phyloP scores from a whole-genome alignment of 2,797 vertebrate genomes.

The Heteromormyrus szaboi region DNA sequence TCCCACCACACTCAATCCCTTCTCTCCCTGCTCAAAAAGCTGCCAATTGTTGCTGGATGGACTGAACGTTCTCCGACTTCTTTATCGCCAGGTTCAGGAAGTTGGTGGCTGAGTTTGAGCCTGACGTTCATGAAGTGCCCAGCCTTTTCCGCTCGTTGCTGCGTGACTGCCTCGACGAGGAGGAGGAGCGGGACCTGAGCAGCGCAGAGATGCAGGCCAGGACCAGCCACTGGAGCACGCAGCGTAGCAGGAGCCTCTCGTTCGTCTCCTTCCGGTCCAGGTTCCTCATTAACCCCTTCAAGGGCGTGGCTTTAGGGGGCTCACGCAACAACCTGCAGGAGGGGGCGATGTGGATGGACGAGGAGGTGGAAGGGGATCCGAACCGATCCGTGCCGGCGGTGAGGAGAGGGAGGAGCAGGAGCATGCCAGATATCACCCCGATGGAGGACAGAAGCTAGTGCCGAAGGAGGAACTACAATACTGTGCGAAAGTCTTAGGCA shows the following conservation, averaged over 20 bases:
- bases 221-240: conserved; percentile 41
- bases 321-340: conserved; percentile 64
- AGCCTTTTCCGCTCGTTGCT: conserved; percentile 63
- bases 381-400: conserved; percentile 40
- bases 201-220: conserved; percentile 33
- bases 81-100: conserved; percentile 57
- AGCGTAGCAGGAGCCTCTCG: conserved; percentile 69
- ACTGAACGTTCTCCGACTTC: background rate
- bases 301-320: conserved; percentile 41
- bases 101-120: conserved; percentile 65
- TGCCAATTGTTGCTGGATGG: background rate
- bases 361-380: conserved; percentile 52
- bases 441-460: conserved; percentile 55
- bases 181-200: conserved; percentile 23
- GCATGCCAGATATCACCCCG: conserved; percentile 70
- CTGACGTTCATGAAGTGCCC: conserved; percentile 64
- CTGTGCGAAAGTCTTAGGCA: background rate
- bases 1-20: background rate
- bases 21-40: background rate
- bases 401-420: conserved; percentile 63
- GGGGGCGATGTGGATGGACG: conserved; percentile 59
- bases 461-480: conserved; percentile 36
- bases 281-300: conserved; percentile 50
- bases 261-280: conserved; percentile 61
- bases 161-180: conserved; percentile 53